Evolutionary conservation across 2,888 invertebrate genomes (phyloP), one percentile per base, ranked within the genome.

Genomic region (Ophraella communa): DNA sequence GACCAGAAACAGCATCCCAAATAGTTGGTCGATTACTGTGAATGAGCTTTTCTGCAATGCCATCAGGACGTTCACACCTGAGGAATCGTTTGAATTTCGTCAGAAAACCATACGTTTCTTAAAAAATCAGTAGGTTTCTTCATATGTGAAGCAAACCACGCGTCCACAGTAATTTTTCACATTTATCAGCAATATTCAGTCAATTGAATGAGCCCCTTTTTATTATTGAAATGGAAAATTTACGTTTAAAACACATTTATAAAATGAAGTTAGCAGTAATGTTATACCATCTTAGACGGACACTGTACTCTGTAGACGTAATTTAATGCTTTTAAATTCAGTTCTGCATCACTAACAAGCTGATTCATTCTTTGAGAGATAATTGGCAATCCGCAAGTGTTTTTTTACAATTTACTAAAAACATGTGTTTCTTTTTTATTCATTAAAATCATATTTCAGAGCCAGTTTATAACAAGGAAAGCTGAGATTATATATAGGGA

Each of bases 341-440:
- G 65, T 68, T 66, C 68, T 58, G 68, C 68, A 64, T 68, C 68
- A 64, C 24, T 60, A 66, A 68, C 27, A 49, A 63, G 60, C 55
- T 54, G 55, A 66, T 62, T 68, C 65, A 65, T 63, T 62, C 47
- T 55, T 56, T 30, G 42, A 47, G 61, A 62, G 65, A 67, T 67
- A 65, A 67, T 67, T 67, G 67, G 62, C 65, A 42, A 59, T 21
- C 27, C 49, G 21, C 45, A 45, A 45, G 45, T 45, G 45, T 51
- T 51, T 51, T 14, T 51, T 27, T 17, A 23, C 8, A 2, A 17
- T 39, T 39, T 2, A 17, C 5, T 17, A 39, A 27, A 51, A 51
- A 51, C 11, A 42, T 14, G n/a, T n/a, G n/a, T 4, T 21, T 45
- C 10, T 8, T 49, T 24, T 17, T 14, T 17, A 23, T 49, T 11